A percentile compares a stretch with the other conserved stretches of the same genome.
Evolutionary conservation across 2,888 invertebrate species (phyloP).

Genomic region (Eumacrocentrus americanus): DNA sequence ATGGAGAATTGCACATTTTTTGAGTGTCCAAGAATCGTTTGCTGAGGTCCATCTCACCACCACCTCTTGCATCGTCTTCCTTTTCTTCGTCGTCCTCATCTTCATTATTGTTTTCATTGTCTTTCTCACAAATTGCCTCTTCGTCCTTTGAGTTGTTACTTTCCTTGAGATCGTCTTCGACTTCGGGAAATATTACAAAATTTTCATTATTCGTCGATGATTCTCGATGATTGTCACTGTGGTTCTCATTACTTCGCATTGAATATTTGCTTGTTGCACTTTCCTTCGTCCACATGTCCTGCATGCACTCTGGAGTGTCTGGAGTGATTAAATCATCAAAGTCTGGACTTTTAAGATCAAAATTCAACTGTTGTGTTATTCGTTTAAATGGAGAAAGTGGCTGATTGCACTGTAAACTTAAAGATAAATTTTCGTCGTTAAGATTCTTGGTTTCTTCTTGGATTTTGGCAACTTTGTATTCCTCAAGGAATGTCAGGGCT

Average conservation of each 20-base stretch:
- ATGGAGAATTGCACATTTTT: constrained; percentile 71
- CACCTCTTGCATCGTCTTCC: constrained; percentile 48
- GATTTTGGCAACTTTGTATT: constrained; percentile 68
- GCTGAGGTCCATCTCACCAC: constrained; percentile 48
- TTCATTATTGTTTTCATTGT: constrained; percentile 36
- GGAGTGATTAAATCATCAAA: constrained; percentile 75
- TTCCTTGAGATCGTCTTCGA: constrained; percentile 61
- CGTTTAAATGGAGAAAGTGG: constrained; percentile 76
- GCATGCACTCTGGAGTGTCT: constrained; percentile 69
- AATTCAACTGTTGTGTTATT: constrained; percentile 77
- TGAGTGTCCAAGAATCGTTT: constrained; percentile 64
- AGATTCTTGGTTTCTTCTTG: constrained; percentile 45
- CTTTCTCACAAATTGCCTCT: constrained; percentile 38
- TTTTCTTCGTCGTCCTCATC: constrained; percentile 33
- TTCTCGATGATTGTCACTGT: constrained; percentile 50
- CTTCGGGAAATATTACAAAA: constrained; percentile 67
- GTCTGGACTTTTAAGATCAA: constrained; percentile 76
- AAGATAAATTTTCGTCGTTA: constrained; percentile 13
- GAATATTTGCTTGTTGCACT: constrained; percentile 54
- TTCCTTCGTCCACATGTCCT: constrained; percentile 70
- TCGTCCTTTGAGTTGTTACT: constrained; percentile 3
- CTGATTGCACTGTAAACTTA: constrained; percentile 52
- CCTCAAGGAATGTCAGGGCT: constrained; percentile 81
- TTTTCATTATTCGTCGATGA: constrained; percentile 61
- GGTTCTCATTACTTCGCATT: constrained; percentile 40